Base-by-base conservation (phyloP, 2,888 invertebrate genomes). In the Slavum lentiscoides region DNA sequence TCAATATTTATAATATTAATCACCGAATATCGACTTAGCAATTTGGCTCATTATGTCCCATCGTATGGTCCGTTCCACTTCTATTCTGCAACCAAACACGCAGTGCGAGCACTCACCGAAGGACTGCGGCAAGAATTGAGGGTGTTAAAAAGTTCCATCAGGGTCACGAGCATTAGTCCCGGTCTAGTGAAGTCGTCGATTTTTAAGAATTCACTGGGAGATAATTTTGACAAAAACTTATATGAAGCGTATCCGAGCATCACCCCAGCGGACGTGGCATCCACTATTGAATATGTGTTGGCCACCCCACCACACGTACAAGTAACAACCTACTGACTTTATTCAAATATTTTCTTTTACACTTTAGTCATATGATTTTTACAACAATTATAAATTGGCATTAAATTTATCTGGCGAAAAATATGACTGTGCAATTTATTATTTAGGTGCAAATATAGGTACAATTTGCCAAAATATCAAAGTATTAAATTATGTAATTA, bases 31-130 rank as follows among this genome's bases (percentile, higher is more conserved):
- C n/a, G 73, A 2, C 13, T 66, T 82, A 84, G 84, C 66, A 84
- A 84, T 82, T 67, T 83, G 58, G 83, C 84, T 0, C 82, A 84
- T 67, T 80, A 77, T 74, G 83, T 84, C 13, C 84, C 84, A 13
- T 64, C 82, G 19, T 84, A 83, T 21, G 83, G 82, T 15, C 83
- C 84, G 2, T 84, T 84, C 23, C 84, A 84, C 74, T 84, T 88
- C 83, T 88, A 88, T 83, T 83, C 86, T 11, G 87, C 87, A 1
- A 87, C 88, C 9, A 88, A 88, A 83, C 86, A 85, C 83, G 87
- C 87, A 17, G 87, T 88, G 4, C 86, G 85, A 49, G 86, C 87
- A 4, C 83, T 88, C 4, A 85, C 87, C 1, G 87, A 88, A 83
- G 88, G 88, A 11, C 83, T 87, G 11, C 84, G 87, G 37, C 85